Percentiles rank a stretch among this genome's conserved stretches.
Evolutionary conservation across 2,113 vertebrate genomes (phyloP).

Genomic region (Talpa occidentalis): DNA sequence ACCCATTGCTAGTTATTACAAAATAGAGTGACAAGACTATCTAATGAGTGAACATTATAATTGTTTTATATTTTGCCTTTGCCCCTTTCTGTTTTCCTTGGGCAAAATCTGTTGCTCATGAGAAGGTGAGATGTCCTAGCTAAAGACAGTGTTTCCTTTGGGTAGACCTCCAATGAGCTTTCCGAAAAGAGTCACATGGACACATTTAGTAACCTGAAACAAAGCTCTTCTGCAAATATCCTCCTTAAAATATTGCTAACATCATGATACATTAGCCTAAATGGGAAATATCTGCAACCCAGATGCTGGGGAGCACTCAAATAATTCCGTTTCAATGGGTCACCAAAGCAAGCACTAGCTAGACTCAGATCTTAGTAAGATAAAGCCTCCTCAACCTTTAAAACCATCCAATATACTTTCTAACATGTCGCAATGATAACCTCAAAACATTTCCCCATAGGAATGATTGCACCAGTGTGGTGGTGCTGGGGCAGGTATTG

Average conservation of each 20-base stretch:
- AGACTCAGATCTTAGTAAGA: not conserved
- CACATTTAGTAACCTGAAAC: not conserved
- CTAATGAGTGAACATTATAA: not conserved
- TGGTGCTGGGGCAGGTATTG: not conserved
- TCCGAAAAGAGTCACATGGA: not conserved
- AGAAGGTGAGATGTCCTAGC: not conserved
- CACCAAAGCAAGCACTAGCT: not conserved
- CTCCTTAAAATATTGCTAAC: not conserved
- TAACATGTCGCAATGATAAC: not conserved
- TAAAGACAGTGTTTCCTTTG: not conserved
- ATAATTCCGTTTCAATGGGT: not conserved
- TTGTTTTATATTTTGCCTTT: not conserved
- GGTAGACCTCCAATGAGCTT: not conserved
- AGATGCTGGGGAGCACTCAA: not conserved
- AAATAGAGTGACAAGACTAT: conserved; percentile 60
- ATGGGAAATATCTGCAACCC: not conserved
- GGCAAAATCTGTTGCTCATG: conserved; percentile 9
- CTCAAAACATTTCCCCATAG: not conserved
- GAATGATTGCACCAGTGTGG: not conserved
- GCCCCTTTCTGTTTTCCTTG: conserved; percentile 18
- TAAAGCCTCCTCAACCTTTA: not conserved
- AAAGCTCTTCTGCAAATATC: not conserved
- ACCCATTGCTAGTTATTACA: conserved; percentile 63
- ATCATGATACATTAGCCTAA: not conserved
- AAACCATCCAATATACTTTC: not conserved